phyloP scores from a whole-genome alignment of 37 sponge, comb jelly and placozoan species.

The Crambe crambe region DNA sequence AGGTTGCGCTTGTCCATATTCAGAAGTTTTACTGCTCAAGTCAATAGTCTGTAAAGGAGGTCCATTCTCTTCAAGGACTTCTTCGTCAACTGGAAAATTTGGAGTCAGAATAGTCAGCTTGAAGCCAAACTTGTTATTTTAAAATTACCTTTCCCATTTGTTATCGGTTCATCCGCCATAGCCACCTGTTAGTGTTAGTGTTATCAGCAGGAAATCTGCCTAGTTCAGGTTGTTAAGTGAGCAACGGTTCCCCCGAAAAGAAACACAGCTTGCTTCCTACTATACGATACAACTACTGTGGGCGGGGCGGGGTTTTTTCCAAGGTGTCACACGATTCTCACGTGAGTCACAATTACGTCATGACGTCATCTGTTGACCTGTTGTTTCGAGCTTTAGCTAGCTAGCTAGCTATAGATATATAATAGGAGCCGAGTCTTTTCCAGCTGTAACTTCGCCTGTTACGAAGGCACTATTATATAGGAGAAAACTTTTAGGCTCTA shows the following conservation, averaged over 20 bases:
- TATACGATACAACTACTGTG: background rate
- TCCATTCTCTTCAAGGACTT: background rate
- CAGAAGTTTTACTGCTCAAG: background rate
- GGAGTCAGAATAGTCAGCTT: background rate
- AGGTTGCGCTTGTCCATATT: background rate
- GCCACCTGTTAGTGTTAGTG: too few species aligned
- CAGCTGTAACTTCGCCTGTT: too few species aligned
- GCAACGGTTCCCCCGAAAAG: too few species aligned
- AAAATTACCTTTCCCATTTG: background rate
- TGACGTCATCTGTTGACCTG: background rate
- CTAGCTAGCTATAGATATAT: background rate
- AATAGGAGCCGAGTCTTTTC: too few species aligned
- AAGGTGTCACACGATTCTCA: background rate
- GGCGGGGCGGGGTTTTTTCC: background rate
- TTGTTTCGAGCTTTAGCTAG: background rate
- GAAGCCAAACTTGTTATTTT: background rate
- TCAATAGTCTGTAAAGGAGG: conserved; percentile 30
- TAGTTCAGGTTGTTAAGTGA: too few species aligned
- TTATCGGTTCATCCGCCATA: background rate
- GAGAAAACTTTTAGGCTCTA: too few species aligned
- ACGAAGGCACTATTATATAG: too few species aligned
- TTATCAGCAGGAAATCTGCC: background rate
- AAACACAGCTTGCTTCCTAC: too few species aligned
- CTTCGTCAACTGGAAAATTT: background rate
- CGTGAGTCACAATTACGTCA: background rate